These are phyloP conservation scores for Halichondria panicea DNA, from an alignment of 37 sponge, comb jelly and placozoan genomes.

Conservation along the genomic window DNA sequence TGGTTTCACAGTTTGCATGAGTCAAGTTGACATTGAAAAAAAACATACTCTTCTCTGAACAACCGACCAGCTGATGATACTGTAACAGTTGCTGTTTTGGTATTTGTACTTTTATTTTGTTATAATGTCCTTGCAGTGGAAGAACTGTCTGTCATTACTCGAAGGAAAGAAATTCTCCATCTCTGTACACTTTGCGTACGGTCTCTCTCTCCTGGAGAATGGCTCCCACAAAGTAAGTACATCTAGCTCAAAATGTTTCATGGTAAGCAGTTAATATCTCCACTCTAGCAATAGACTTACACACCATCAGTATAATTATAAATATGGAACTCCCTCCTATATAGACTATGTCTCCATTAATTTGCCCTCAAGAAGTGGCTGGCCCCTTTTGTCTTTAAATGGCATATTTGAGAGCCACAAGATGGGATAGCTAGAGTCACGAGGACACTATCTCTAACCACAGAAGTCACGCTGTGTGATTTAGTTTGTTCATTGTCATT, in stretches of 20 bases:
- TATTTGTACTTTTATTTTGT: not conserved
- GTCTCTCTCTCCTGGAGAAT: conserved; percentile 14
- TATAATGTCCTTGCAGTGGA: conserved; percentile 23
- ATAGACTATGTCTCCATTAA: too few species aligned
- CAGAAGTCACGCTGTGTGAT: too few species aligned
- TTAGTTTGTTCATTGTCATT: too few species aligned
- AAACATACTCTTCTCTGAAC: not conserved
- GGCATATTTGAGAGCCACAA: too few species aligned
- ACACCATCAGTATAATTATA: too few species aligned
- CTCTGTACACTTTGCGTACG: conserved; percentile 28
- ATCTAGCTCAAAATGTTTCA: not conserved
- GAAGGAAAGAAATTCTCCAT: conserved; percentile 33
- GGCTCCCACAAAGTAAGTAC: not conserved
- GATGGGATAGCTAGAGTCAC: too few species aligned
- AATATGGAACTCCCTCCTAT: too few species aligned
- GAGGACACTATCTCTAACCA: too few species aligned
- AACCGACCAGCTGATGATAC: not conserved
- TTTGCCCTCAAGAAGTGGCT: too few species aligned
- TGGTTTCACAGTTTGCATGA: too few species aligned
- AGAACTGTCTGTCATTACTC: not conserved
- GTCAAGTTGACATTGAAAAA: not conserved
- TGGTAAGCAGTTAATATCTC: not conserved
- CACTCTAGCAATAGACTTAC: too few species aligned
- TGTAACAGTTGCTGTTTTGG: not conserved
- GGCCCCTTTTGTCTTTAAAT: too few species aligned